A percentile compares a stretch with the other conserved stretches of the same genome.
phyloP scores from a whole-genome alignment of 2,113 vertebrate genomes.

The Phalacrocorax pelagicus region DNA sequence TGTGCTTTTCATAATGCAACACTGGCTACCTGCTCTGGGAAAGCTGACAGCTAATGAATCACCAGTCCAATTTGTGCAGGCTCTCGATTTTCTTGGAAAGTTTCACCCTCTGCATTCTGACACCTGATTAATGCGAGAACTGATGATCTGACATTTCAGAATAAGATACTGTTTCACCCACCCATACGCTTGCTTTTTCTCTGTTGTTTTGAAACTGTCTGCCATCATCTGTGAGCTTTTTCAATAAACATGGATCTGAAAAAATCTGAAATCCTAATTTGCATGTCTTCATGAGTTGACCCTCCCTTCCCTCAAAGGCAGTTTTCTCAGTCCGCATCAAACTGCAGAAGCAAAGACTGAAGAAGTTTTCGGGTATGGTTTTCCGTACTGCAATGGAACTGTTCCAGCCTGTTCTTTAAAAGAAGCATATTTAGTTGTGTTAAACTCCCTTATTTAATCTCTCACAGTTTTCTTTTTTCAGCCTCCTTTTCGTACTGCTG shows the following conservation, averaged over 20 bases:
- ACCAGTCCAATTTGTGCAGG: not conserved
- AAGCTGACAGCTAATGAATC: conserved; percentile 25
- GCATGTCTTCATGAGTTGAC: not conserved
- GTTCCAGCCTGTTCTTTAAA: not conserved
- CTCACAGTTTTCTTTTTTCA: not conserved
- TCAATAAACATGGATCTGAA: conserved; percentile 47
- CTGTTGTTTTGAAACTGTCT: conserved; percentile 15
- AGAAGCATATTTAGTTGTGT: not conserved
- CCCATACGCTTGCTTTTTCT: not conserved
- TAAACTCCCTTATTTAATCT: not conserved
- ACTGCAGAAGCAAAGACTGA: not conserved
- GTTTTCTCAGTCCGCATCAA: not conserved
- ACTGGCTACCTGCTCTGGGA: not conserved
- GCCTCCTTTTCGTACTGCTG: not conserved
- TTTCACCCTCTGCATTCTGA: conserved; percentile 3
- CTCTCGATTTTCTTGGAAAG: conserved; percentile 30
- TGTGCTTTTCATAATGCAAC: conserved; percentile 1
- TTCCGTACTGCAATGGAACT: not conserved
- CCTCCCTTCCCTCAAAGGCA: not conserved
- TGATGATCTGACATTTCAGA: conserved; percentile 7
- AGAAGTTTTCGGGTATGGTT: not conserved
- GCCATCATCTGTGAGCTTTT: conserved; percentile 32
- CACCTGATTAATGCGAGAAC: not conserved
- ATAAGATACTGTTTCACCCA: not conserved
- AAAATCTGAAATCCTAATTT: not conserved